phyloP scores from a whole-genome alignment of 2,113 vertebrate species.

The Psittacus erithacus region DNA sequence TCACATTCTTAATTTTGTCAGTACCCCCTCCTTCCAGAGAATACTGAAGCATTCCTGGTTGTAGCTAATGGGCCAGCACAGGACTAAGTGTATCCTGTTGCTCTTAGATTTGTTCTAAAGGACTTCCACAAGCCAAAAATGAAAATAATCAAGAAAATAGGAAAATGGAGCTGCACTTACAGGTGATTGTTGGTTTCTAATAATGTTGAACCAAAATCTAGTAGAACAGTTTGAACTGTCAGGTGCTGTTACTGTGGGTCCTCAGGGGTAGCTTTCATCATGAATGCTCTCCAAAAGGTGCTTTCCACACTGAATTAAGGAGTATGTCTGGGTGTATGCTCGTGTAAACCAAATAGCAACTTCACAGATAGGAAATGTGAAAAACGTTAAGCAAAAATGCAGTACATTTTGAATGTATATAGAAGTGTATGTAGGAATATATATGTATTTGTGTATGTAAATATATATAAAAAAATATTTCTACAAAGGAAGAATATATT shows the following conservation, averaged over 20 bases:
- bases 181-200: neutral
- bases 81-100: no score
- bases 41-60: neutral
- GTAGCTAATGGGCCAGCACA: neutral
- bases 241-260: neutral
- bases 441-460: rapidly evolving
- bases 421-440: neutral
- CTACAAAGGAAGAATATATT: neutral
- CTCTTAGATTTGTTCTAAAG: neutral
- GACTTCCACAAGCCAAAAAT: neutral
- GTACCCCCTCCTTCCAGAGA: neutral
- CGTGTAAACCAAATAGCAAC: rapidly evolving
- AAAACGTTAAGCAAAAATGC: neutral
- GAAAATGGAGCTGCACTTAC: neutral
- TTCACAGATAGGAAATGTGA: neutral
- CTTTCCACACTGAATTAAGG: neutral
- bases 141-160: neutral
- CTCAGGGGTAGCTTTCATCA: neutral
- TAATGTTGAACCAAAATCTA: neutral
- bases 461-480: neutral
- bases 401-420: neutral
- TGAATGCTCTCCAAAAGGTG: neutral
- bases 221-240: neutral
- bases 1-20: neutral
- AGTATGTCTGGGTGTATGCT: neutral